These are phyloP conservation scores for Cryptomyrus ogoouensis DNA, from an alignment of 2,113 vertebrate genomes.

Conservation along the genomic window DNA sequence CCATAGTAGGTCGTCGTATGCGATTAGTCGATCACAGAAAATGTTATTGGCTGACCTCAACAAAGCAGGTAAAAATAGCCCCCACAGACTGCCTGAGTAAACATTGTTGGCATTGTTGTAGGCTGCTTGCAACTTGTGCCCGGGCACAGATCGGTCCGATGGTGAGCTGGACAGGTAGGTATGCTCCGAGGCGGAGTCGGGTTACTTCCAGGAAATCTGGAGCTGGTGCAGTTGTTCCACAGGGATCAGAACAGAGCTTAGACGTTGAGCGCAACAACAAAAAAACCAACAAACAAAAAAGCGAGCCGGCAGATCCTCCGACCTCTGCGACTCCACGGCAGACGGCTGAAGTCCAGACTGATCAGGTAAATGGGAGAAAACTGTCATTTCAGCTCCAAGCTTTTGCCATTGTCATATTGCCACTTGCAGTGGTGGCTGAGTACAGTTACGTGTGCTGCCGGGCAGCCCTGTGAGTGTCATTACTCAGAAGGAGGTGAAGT, in stretches of 20 bases:
- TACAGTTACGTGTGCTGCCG: background rate
- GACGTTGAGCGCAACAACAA: background rate
- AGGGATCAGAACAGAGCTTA: conserved; percentile 15
- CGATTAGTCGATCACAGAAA: background rate
- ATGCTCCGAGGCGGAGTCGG: conserved; percentile 28
- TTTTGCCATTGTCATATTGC: background rate
- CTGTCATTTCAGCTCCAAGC: background rate
- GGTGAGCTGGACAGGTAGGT: conserved; percentile 27
- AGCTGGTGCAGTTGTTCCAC: conserved; percentile 25
- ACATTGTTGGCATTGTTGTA: background rate
- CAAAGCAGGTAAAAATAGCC: conserved; percentile 21
- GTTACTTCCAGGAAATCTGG: conserved; percentile 16
- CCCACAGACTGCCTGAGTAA: background rate
- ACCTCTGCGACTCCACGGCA: background rate
- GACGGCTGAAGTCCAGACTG: background rate
- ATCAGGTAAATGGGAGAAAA: conserved; percentile 13
- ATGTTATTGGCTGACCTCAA: conserved; percentile 15
- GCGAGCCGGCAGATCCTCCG: background rate
- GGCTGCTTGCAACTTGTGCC: background rate
- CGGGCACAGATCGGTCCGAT: background rate
- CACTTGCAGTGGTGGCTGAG: background rate
- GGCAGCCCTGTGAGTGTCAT: background rate
- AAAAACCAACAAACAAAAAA: background rate
- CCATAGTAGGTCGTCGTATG: background rate
- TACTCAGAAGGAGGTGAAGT: background rate